These are phyloP conservation scores for Chromis chromis DNA, from an alignment of 2,797 vertebrate genomes.

Conservation along the genomic window DNA sequence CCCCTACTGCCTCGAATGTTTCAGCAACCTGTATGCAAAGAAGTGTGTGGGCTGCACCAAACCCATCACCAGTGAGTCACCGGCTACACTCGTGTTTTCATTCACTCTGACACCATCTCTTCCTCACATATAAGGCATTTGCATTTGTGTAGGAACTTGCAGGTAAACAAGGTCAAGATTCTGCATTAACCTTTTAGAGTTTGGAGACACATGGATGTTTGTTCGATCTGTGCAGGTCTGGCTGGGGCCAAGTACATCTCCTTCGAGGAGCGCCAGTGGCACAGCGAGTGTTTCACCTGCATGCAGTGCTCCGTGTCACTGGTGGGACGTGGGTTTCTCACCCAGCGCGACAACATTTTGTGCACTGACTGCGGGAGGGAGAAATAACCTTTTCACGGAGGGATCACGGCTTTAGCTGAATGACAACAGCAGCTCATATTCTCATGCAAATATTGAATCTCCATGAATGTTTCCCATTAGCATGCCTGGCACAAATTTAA, in stretches of 20 bases:
- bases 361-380: slow-evolving; percentile 91
- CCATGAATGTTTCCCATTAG: slow-evolving; percentile 12
- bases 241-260: slow-evolving; percentile 93
- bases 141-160: slow-evolving; percentile 1
- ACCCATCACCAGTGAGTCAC: slow-evolving; percentile 90
- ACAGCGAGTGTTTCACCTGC: slow-evolving; percentile 94
- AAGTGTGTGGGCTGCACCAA: slow-evolving; percentile 92
- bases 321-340: slow-evolving; percentile 92
- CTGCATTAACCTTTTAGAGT: neutral
- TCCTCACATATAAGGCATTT: slow-evolving; percentile 3
- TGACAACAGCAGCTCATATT: slow-evolving; percentile 15
- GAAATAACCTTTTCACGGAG: slow-evolving; percentile 68
- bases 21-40: slow-evolving; percentile 90
- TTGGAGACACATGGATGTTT: slow-evolving; percentile 13
- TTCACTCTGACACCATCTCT: slow-evolving; percentile 29
- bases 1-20: slow-evolving; percentile 95
- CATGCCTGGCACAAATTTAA: slow-evolving; percentile 21
- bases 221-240: slow-evolving; percentile 83
- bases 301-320: slow-evolving; percentile 88
- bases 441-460: slow-evolving; percentile 13
- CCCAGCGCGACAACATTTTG: slow-evolving; percentile 87
- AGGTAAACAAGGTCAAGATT: slow-evolving; percentile 17
- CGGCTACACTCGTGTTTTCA: slow-evolving; percentile 22
- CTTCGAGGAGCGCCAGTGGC: slow-evolving; percentile 97
- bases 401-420: slow-evolving; percentile 7